phyloP scores from a whole-genome alignment of 2,797 vertebrate species.

The Enteromius fasciolatus region DNA sequence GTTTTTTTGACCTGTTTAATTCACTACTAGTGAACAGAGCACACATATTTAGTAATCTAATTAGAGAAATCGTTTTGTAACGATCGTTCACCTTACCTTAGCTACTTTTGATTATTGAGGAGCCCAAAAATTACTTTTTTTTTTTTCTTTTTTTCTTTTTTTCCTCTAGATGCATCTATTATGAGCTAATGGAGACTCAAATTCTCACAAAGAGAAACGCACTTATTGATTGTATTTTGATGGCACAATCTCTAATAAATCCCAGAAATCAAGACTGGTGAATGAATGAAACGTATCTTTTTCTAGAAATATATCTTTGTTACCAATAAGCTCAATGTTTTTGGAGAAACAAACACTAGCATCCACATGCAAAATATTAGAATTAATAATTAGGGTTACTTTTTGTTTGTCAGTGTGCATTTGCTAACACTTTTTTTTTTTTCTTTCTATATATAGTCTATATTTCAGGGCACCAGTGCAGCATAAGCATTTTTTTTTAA shows the following conservation, averaged over 20 bases:
- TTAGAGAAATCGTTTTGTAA: not conserved
- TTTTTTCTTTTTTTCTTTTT: no score
- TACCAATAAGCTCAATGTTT: conserved; percentile 12
- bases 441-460: not conserved
- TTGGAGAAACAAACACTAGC: conserved; percentile 12
- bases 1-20: not conserved
- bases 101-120: not conserved
- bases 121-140: conserved; percentile 3
- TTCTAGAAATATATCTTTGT: not conserved
- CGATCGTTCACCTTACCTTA: not conserved
- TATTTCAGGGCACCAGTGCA: conserved; percentile 8
- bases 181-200: not conserved
- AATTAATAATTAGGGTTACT: not conserved
- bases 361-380: not conserved
- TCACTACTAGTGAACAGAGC: not conserved
- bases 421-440: not conserved
- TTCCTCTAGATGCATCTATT: not conserved
- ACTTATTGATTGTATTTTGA: not conserved
- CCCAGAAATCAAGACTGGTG: not conserved
- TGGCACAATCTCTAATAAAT: conserved; percentile 7
- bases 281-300: not conserved
- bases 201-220: not conserved
- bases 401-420: not conserved
- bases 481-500: not conserved
- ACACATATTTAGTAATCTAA: not conserved